A percentile compares a stretch with the other conserved stretches of the same genome.
Evolutionary conservation across 2,888 invertebrate species (phyloP).

Genomic region (Himalopsyche kuldschensis): DNA sequence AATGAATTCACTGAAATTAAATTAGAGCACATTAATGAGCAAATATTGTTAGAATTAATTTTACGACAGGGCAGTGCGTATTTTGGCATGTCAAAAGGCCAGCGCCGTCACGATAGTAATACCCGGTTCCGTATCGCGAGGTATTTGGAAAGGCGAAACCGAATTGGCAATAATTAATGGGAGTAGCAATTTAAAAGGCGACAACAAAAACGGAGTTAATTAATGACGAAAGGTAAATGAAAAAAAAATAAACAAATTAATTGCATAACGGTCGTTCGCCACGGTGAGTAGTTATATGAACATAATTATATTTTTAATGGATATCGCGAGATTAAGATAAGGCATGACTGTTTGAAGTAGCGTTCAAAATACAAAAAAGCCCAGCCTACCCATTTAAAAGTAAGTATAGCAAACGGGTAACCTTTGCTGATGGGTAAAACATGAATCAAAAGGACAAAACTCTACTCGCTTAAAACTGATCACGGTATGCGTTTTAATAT

Average conservation of each 20-base stretch:
- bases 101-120: background rate
- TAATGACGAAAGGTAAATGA: background rate
- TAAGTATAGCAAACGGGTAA: no score
- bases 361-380: no score
- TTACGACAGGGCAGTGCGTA: background rate
- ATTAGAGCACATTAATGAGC: no score
- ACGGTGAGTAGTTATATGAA: background rate
- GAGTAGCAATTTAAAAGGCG: background rate
- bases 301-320: background rate
- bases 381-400: no score
- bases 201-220: background rate
- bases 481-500: no score
- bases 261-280: background rate
- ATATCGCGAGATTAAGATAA: background rate
- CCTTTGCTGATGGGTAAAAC: no score
- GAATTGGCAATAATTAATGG: background rate
- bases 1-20: no score
- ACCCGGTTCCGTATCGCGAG: background rate
- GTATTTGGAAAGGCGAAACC: background rate
- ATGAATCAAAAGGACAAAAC: no score
- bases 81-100: background rate
- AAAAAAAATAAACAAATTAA: background rate
- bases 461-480: no score
- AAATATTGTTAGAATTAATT: no score
- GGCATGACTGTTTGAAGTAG: background rate